Conservation (phyloP, 2,113 vertebrate species). For the Grantiella picta region DNA sequence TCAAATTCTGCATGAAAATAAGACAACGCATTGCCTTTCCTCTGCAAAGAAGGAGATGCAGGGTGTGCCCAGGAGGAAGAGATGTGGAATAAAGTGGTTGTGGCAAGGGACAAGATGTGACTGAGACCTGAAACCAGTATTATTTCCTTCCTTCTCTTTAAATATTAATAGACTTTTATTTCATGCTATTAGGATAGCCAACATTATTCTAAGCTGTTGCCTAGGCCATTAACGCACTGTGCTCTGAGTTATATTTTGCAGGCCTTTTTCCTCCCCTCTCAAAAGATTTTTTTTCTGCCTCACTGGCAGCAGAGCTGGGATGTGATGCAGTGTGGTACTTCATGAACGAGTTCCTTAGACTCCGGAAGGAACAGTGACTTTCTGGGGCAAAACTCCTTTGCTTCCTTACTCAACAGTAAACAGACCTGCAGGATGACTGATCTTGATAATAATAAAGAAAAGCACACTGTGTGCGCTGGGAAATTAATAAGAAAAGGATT, state of each 20-base stretch:
- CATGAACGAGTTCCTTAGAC: fast-evolving
- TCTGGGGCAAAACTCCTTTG: background rate
- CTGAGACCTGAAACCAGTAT: background rate
- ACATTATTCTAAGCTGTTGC: background rate
- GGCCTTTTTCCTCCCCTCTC: background rate
- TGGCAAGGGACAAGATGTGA: background rate
- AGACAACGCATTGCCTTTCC: background rate
- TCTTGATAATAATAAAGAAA: background rate
- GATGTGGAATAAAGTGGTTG: background rate
- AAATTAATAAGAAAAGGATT: background rate
- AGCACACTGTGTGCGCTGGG: background rate
- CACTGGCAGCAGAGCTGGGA: fast-evolving
- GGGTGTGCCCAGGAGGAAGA: background rate
- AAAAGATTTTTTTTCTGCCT: background rate
- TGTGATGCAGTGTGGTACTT: background rate
- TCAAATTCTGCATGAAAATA: background rate
- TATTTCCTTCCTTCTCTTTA: background rate
- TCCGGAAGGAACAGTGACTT: background rate
- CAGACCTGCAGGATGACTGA: background rate
- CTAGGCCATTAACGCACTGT: background rate
- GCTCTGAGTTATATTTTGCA: background rate
- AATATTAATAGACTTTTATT: background rate
- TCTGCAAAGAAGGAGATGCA: background rate
- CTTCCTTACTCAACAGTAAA: background rate
- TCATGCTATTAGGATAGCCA: background rate